These are phyloP conservation scores for Dione vanillae DNA, from an alignment of 2,888 invertebrate species.

Conservation along the genomic window DNA sequence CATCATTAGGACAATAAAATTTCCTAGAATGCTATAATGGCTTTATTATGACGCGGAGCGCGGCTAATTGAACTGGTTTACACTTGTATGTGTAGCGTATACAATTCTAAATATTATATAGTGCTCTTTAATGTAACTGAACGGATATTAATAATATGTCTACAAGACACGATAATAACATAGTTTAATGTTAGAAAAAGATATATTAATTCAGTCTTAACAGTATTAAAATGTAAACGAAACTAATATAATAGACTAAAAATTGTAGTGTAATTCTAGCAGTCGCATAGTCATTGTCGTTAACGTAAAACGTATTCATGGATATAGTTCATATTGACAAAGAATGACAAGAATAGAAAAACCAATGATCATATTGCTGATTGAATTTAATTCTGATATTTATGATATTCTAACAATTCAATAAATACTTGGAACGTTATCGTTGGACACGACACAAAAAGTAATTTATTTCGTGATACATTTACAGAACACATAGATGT, in stretches of 20 bases:
- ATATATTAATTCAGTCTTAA: neutral
- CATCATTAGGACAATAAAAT: constrained; percentile 40
- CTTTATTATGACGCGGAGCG: constrained; percentile 44
- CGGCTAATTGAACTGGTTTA: constrained; percentile 42
- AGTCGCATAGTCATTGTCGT: too few species aligned
- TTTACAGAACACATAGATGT: constrained; percentile 29
- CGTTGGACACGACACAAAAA: neutral
- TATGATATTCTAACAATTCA: neutral
- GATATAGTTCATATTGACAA: neutral
- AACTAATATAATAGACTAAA: neutral
- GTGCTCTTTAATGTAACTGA: neutral
- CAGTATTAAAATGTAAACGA: neutral
- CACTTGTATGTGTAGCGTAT: constrained; percentile 21
- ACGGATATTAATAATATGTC: constrained; percentile 13
- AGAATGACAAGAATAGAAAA: constrained; percentile 10
- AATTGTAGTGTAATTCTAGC: neutral
- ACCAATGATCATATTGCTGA: neutral
- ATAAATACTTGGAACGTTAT: neutral
- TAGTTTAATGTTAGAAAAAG: constrained; percentile 4
- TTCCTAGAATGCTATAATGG: constrained; percentile 46
- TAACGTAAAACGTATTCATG: neutral
- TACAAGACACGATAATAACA: neutral
- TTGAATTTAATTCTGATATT: neutral
- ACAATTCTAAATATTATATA: neutral
- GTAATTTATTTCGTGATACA: constrained; percentile 5